Conservation (phyloP, 2,797 vertebrate genomes). For the Champsocephalus esox region DNA sequence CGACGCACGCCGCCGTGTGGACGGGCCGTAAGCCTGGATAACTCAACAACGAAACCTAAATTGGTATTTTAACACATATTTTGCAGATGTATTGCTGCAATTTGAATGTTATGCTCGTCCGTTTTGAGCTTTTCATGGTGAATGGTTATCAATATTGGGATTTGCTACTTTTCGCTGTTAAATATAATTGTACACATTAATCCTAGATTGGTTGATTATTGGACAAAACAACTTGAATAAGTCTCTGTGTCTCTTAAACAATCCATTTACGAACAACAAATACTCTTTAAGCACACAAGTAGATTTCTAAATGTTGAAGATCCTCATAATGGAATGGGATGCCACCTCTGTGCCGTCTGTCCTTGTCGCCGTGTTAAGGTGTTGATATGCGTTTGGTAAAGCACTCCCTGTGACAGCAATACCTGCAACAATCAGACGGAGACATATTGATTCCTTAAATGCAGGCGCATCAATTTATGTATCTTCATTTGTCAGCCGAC, state of each 20-base stretch:
- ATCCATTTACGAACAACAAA: too few species aligned
- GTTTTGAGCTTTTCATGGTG: too few species aligned
- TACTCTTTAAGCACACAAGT: neutral
- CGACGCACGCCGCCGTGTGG: too few species aligned
- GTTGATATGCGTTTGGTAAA: neutral
- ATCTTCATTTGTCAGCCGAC: conserved; percentile 38
- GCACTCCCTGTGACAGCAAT: neutral
- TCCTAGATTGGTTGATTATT: neutral
- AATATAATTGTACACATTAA: too few species aligned
- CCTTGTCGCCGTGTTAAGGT: neutral
- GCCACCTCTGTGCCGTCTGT: neutral
- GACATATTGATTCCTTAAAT: conserved; percentile 22
- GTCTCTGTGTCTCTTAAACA: neutral
- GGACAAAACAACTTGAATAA: neutral
- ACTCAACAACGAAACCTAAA: too few species aligned
- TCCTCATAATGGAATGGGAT: neutral
- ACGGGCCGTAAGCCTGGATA: too few species aligned
- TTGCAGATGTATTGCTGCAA: too few species aligned
- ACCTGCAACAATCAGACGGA: conserved; percentile 7
- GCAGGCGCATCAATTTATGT: conserved; percentile 37
- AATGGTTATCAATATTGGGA: neutral
- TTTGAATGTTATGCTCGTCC: too few species aligned
- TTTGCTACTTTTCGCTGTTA: neutral
- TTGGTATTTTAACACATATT: too few species aligned
- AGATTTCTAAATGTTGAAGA: neutral